Evolutionary conservation across 64 coral and sea anemone genomes (phyloP).

Genomic region (Stichodactyla mertensii): DNA sequence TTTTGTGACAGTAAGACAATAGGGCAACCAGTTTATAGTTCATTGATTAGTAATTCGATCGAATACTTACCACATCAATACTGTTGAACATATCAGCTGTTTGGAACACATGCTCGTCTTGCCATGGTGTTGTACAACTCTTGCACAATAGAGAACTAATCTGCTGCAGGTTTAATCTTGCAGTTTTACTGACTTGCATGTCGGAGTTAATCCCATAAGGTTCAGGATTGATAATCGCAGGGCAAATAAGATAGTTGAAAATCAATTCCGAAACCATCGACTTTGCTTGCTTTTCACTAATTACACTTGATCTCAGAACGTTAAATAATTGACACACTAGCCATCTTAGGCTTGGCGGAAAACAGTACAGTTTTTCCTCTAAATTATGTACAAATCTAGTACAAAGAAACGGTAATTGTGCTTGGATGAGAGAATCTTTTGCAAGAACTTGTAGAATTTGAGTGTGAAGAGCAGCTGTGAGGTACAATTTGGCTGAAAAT

Average conservation of each 20-base stretch:
- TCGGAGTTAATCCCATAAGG: slow-evolving; percentile 88
- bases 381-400: slow-evolving; percentile 76
- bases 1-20: background rate
- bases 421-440: slow-evolving; percentile 52
- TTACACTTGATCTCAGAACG: slow-evolving; percentile 43
- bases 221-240: slow-evolving; percentile 80
- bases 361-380: slow-evolving; percentile 85
- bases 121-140: slow-evolving; percentile 10
- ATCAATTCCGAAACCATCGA: slow-evolving; percentile 69
- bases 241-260: slow-evolving; percentile 83
- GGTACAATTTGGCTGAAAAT: slow-evolving; percentile 80
- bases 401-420: slow-evolving; percentile 53
- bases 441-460: slow-evolving; percentile 81
- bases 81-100: background rate
- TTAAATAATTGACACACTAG: slow-evolving; percentile 71
- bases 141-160: slow-evolving; percentile 66
- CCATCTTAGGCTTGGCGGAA: slow-evolving; percentile 84
- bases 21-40: too few relatives aligned
- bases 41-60: background rate
- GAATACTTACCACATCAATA: slow-evolving; percentile 13
- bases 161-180: slow-evolving; percentile 67
- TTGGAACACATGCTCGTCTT: background rate
- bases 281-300: slow-evolving; percentile 50
- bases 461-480: slow-evolving; percentile 76
- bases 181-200: slow-evolving; percentile 83